A percentile compares a stretch with the other conserved stretches of the same genome.
These are phyloP conservation scores for Melanocharis versteri DNA, from an alignment of 2,113 vertebrate genomes.

Conservation along the genomic window DNA sequence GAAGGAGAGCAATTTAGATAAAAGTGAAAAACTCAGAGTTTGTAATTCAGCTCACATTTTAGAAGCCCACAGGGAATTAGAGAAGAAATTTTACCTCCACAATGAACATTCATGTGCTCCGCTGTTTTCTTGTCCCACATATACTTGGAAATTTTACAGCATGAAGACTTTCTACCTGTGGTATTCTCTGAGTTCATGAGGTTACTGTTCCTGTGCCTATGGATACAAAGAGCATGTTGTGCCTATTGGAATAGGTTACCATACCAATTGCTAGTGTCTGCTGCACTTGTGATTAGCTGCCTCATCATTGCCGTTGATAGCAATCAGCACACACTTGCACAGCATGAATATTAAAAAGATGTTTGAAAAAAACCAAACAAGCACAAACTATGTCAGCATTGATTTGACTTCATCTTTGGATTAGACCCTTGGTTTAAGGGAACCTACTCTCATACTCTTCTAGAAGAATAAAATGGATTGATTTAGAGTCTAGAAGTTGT, in stretches of 20 bases:
- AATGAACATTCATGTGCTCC: not conserved
- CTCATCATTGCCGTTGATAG: not conserved
- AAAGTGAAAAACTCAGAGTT: not conserved
- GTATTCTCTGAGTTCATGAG: not conserved
- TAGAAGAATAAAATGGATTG: not conserved
- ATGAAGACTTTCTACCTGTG: not conserved
- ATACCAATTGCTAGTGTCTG: not conserved
- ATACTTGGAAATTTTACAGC: not conserved
- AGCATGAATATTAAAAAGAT: not conserved
- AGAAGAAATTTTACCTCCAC: not conserved
- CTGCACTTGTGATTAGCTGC: not conserved
- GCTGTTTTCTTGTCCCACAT: not conserved
- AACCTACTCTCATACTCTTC: not conserved
- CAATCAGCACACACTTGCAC: not conserved
- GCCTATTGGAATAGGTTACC: not conserved
- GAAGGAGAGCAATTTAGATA: not conserved
- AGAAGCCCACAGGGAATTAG: not conserved
- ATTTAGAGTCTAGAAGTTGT: not conserved
- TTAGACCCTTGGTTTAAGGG: not conserved
- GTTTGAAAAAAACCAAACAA: not conserved
- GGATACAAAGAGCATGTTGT: not conserved
- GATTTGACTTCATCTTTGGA: not conserved
- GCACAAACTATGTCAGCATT: not conserved
- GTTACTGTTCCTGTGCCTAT: not conserved
- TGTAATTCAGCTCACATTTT: not conserved